phyloP scores from a whole-genome alignment of 2,888 invertebrate species.

The Latrodectus elegans region DNA sequence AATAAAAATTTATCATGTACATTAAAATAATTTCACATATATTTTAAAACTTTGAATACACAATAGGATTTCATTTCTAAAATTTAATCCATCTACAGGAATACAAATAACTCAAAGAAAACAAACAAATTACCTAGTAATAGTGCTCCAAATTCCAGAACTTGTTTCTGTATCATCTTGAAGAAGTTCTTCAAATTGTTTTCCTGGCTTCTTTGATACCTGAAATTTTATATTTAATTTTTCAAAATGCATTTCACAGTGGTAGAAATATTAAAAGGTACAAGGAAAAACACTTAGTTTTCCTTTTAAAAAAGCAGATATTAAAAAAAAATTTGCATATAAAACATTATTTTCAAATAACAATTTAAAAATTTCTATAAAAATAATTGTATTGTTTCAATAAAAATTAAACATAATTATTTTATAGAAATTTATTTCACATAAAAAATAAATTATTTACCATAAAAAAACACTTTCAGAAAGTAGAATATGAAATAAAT shows the following conservation, averaged over 20 bases:
- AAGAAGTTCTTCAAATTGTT: conserved; percentile 88
- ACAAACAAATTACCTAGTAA: conserved; percentile 82
- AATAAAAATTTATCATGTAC: too few species aligned
- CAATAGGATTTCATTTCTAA: too few species aligned
- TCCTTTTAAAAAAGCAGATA: neutral
- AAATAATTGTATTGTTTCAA: too few species aligned
- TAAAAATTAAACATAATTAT: too few species aligned
- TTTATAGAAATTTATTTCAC: too few species aligned
- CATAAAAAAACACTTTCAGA: too few species aligned
- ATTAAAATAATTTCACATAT: too few species aligned
- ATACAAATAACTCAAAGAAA: neutral
- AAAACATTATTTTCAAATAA: neutral
- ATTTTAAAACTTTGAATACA: too few species aligned
- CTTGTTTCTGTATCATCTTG: conserved; percentile 83
- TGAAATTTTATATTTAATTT: conserved; percentile 70
- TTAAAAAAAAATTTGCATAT: neutral
- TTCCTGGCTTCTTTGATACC: conserved; percentile 89
- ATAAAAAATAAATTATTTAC: too few species aligned
- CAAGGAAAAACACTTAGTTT: neutral
- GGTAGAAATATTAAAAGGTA: neutral
- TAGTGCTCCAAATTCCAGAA: conserved; percentile 92
- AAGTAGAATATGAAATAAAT: too few species aligned
- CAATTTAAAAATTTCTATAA: conserved; percentile 4
- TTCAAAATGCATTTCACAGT: neutral
- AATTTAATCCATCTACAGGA: too few species aligned